phyloP scores from a whole-genome alignment of 1,140 invertebrate genomes.

The Temnothorax nylanderi region DNA sequence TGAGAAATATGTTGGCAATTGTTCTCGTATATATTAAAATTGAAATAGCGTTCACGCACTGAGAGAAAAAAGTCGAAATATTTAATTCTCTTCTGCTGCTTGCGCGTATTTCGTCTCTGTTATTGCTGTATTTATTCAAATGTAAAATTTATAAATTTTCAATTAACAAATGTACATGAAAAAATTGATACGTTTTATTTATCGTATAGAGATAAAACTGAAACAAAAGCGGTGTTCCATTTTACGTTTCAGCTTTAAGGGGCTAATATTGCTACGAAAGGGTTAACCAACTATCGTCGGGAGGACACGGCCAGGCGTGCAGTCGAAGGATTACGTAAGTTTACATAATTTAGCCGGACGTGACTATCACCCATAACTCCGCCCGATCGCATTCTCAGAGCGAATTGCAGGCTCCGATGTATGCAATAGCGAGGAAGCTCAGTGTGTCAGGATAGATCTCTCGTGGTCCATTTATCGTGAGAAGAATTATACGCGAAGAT shows the following conservation, averaged over 20 bases:
- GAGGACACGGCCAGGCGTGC: background rate
- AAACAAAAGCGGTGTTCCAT: background rate
- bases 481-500: background rate
- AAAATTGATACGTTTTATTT: background rate
- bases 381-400: constrained; percentile 7
- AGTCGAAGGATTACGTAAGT: constrained; percentile 38
- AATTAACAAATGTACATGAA: background rate
- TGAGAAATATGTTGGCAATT: background rate
- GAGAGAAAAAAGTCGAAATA: no score
- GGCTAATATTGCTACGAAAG: background rate
- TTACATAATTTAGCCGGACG: constrained; percentile 48
- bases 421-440: background rate
- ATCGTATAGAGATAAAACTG: background rate
- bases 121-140: background rate
- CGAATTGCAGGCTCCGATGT: background rate
- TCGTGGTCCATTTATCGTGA: background rate
- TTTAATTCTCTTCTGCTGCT: background rate
- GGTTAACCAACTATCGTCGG: background rate
- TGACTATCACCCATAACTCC: constrained; percentile 37
- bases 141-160: background rate
- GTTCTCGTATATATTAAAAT: background rate
- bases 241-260: background rate
- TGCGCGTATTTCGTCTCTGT: background rate
- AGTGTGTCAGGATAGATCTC: background rate
- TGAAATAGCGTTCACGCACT: background rate